Base-by-base conservation (phyloP, 2,888 invertebrate species). In the Lycia hirtaria region DNA sequence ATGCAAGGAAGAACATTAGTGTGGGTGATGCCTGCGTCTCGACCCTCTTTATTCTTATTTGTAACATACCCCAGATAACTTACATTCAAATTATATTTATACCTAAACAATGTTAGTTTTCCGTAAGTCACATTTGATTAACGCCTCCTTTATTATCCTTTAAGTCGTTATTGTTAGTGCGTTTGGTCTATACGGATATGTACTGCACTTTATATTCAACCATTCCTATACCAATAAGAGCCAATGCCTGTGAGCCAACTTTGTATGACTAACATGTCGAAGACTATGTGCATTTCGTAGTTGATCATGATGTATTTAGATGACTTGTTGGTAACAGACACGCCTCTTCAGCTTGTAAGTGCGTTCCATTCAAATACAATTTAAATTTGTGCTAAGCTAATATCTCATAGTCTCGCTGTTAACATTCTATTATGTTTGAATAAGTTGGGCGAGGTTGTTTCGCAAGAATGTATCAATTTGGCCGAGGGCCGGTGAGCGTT, bases 391-490 rank as follows among this genome's bases (percentile, higher is more conserved):
- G 56, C 63, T 72, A 71, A 73, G 66, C 68, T 65, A 19, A 17
- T 26, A 40, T 69, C 68, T 73, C 67, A 74, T 76, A 74, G 73
- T 80, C 28, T 28, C 28, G n/a, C n/a, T n/a, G n/a, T n/a, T n/a
- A 19, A 74, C 76, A 77, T 75, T 82, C 76, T 81, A 84, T 86
- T 85, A 62, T 59, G 85, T 84, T 85, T 83, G 77, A 84, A 83
- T 87, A 87, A 86, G 85, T 87, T 87, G 83, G 82, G 83, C 85
- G 85, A 87, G 87, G 87, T 83, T 86, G 81, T 89, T 89, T 88
- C 87, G 87, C 88, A 88, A 88, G 83, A 85, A 85, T 84, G 87
- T 90, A 87, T 88, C 87, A 85, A 85, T 89, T 87, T 85, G 84
- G 84, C 82, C 78, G 83, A 87, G 87, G 84, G 85, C 86, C 81